These are phyloP conservation scores for Trachelus stipa DNA, from an alignment of 2,888 invertebrate genomes.

Conservation along the genomic window DNA sequence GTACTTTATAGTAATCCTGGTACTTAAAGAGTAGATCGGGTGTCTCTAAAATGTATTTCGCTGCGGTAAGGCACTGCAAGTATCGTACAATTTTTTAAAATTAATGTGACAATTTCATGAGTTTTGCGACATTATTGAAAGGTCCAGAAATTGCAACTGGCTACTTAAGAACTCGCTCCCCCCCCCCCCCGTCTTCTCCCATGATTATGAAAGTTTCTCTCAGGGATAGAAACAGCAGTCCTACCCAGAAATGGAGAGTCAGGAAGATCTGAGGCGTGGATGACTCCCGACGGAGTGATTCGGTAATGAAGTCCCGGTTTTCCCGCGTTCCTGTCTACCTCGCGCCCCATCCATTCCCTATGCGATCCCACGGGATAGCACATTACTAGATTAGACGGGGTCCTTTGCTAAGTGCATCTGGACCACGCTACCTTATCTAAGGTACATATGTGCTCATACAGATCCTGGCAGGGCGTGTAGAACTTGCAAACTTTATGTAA, in stretches of 20 bases:
- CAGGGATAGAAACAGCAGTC: not conserved
- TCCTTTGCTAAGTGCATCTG: conserved; percentile 33
- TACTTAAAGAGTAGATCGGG: not conserved
- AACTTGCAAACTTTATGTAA: not conserved
- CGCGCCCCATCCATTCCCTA: conserved; percentile 9
- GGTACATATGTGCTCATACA: not conserved
- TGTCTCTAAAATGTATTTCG: not conserved
- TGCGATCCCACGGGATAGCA: conserved; percentile 41
- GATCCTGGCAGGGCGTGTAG: not conserved
- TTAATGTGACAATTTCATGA: not conserved
- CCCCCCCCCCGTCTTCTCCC: not conserved
- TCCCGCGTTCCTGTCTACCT: conserved; percentile 25
- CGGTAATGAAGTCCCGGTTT: conserved; percentile 58
- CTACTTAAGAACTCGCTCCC: not conserved
- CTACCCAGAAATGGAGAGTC: conserved; percentile 45
- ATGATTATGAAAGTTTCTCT: not conserved
- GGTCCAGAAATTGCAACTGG: not conserved
- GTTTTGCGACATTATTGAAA: not conserved
- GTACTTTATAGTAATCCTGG: not conserved
- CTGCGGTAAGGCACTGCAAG: not conserved
- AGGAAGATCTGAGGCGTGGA: conserved; percentile 55
- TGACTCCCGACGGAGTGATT: conserved; percentile 63
- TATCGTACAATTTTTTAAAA: not conserved
- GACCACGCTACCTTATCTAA: conserved; percentile 8
- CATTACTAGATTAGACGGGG: conserved; percentile 61